Base-by-base conservation (phyloP, 2,888 invertebrate species). In the Metacarcinus magister region DNA sequence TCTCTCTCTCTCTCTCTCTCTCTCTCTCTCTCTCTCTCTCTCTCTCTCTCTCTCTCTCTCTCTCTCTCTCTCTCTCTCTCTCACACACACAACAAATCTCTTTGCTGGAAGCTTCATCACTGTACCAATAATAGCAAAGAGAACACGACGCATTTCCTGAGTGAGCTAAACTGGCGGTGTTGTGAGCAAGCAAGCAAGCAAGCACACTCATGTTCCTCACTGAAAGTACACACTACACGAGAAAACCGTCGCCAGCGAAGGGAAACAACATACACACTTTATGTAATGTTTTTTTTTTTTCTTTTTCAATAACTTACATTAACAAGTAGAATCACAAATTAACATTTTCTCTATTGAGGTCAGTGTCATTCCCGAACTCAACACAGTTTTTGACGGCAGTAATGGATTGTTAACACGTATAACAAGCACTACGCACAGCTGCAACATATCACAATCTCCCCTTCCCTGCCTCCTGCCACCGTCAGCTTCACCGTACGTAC, bases 1-100 rank as follows among this genome's bases (percentile, higher is more conserved):
- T 46, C 46, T 46, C 46, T 46, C 46, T 46, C 46, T 46, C 46
- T 46, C 46, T 46, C 46, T 46, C 60, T 60, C 19, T 60, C 19
- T 60, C 60, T 60, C 60, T 60, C 60, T 60, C 60, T 60, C 60
- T 28, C 75, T 28, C 75, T 28, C 75, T 28, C 75, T 28, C 75
- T 28, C 75, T 28, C 75, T 75, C 75, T 75, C 75, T 75, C 28
- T 75, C 75, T 75, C 75, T 75, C 2, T 60, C 60, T 60, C 60
- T 60, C 60, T 60, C 60, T 60, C 60, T 60, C 60, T 60, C 60
- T 60, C 60, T 60, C 60, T 60, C 60, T 60, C 60, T 60, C 60
- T 60, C 60, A 16, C 60, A 16, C 60, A 16, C 60, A 16, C 60
- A 16, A 60, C 10, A 60, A 2, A 0, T 23, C 16, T 23, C 16